phyloP scores from a whole-genome alignment of 2,797 vertebrate genomes.

The Semaprochilodus insignis region DNA sequence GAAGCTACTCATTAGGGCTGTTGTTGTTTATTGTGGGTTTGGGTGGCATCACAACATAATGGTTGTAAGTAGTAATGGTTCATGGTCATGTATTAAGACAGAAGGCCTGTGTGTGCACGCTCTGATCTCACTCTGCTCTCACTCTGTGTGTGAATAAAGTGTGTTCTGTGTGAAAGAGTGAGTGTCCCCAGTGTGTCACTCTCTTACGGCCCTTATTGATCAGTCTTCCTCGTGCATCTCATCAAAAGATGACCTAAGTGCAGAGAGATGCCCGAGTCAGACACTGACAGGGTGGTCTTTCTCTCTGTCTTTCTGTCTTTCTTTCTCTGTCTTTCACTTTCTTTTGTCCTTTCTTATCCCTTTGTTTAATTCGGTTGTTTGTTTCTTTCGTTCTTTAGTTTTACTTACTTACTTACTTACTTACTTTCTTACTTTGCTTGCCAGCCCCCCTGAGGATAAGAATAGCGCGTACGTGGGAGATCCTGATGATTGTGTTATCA shows the following conservation, averaged over 20 bases:
- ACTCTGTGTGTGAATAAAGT: constrained; percentile 15
- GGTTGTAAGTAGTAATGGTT: too few relatives aligned
- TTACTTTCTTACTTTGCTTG: background rate
- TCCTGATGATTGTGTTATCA: constrained; percentile 7
- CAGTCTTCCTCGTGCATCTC: constrained; percentile 7
- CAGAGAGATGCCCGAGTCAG: background rate
- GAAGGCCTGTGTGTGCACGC: background rate
- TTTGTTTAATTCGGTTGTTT: background rate
- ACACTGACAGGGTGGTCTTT: constrained; percentile 8
- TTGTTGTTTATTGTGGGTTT: background rate
- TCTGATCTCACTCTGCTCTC: background rate
- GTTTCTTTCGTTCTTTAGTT: background rate
- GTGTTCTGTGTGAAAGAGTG: background rate
- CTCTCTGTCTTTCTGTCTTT: background rate
- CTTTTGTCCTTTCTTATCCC: background rate
- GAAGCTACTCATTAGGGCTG: background rate
- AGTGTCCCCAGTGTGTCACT: background rate
- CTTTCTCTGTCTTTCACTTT: background rate
- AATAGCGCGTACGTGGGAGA: background rate
- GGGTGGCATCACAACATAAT: background rate
- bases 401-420: too few relatives aligned
- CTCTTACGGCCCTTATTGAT: background rate
- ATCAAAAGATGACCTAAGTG: constrained; percentile 41
- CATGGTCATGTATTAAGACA: background rate
- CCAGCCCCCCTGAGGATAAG: background rate